These are phyloP conservation scores for Rhinichthys osculus DNA, from an alignment of 2,797 vertebrate species.

Conservation along the genomic window DNA sequence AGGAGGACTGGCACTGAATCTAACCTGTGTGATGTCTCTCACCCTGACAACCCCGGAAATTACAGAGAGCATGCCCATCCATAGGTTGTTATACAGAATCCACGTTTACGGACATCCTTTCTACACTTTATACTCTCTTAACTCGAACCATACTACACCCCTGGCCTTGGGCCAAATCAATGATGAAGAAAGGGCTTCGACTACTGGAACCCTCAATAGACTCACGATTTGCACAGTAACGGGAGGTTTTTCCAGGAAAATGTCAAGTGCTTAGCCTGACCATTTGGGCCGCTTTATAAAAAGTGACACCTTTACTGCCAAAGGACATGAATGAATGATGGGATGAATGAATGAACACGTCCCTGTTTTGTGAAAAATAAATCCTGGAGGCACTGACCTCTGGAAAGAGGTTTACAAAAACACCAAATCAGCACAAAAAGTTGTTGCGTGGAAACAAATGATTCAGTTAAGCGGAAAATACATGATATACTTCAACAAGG, in stretches of 20 bases:
- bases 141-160: constrained; percentile 70
- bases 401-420: constrained; percentile 61
- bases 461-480: constrained; percentile 51
- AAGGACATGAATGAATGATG: constrained; percentile 28
- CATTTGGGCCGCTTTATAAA: constrained; percentile 12
- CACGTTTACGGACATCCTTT: constrained; percentile 55
- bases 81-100: constrained; percentile 66
- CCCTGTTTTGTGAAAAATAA: constrained; percentile 7
- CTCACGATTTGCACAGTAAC: constrained; percentile 52
- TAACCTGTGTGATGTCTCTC: constrained; percentile 60
- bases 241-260: constrained; percentile 28
- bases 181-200: constrained; percentile 33
- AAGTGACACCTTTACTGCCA: constrained; percentile 23
- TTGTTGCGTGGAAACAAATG: constrained; percentile 50
- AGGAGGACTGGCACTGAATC: constrained; percentile 41
- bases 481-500: constrained; percentile 25
- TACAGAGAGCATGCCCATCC: constrained; percentile 63
- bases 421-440: constrained; percentile 56
- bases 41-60: constrained; percentile 74
- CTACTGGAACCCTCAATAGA: constrained; percentile 58
- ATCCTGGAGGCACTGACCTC: constrained; percentile 50
- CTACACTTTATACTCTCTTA: constrained; percentile 63
- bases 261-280: constrained; percentile 27
- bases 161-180: constrained; percentile 67
- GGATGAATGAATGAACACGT: constrained; percentile 25